Evolutionary conservation across 2,113 vertebrate genomes (phyloP).

Genomic region (Corythaixoides concolor): DNA sequence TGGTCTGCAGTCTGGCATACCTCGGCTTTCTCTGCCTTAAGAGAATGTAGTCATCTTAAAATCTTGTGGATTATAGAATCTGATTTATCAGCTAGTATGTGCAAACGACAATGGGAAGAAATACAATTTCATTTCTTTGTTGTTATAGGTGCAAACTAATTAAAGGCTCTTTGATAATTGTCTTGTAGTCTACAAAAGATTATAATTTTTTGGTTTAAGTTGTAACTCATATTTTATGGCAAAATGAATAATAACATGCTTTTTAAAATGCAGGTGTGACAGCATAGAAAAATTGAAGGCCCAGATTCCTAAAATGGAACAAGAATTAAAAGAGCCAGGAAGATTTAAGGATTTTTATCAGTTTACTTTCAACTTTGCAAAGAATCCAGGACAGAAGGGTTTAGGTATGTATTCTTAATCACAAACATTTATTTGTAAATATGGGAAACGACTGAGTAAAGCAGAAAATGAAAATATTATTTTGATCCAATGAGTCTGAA

Average conservation of each 20-base stretch:
- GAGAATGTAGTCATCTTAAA: not conserved
- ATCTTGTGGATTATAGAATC: not conserved
- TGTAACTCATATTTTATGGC: not conserved
- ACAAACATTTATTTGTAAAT: not conserved
- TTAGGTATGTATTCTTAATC: constrained; percentile 82
- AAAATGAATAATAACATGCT: constrained; percentile 30
- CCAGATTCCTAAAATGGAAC: constrained; percentile 89
- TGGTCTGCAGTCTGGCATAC: not conserved
- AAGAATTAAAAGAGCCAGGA: constrained; percentile 87
- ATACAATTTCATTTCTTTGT: not conserved
- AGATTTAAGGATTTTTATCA: constrained; percentile 92
- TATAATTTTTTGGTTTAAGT: not conserved
- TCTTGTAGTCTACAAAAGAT: not conserved
- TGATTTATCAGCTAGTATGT: not conserved
- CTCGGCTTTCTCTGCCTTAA: not conserved
- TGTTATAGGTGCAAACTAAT: not conserved
- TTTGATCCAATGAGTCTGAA: not conserved
- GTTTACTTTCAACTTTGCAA: constrained; percentile 90
- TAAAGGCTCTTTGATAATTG: not conserved
- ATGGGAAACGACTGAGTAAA: not conserved
- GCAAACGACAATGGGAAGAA: not conserved
- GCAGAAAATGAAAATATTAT: not conserved
- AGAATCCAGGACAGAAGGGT: constrained; percentile 88
- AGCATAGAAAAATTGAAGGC: constrained; percentile 89
- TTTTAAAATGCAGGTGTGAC: constrained; percentile 82